Base-by-base conservation (phyloP, 2,113 vertebrate species). In the Chloebia gouldiae region DNA sequence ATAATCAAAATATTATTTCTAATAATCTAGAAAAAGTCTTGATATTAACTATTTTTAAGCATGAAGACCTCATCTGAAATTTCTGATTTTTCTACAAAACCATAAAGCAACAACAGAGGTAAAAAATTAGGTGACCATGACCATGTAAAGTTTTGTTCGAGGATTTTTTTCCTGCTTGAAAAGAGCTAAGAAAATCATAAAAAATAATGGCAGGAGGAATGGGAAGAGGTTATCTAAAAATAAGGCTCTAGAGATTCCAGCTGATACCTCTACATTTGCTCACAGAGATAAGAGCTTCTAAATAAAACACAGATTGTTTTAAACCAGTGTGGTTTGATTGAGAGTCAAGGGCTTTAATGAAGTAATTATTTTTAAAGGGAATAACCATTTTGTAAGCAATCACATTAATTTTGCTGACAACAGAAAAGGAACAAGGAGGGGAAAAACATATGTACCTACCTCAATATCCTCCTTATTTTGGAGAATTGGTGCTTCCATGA, bases 401-500 rank as follows among this genome's bases (percentile, higher is more conserved):
- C 15, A 16, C 18, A 63, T 11, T 28, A 61, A 21, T 81, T 95
- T 65, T 86, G 28, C 3, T 68, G 45, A 77, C 24, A 82, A 72
- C 9, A 77, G 27, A 64, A 92, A 92, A 83, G 27, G 2, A 78
- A 82, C 5, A 21, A 35, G 13, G 16, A 21, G 25, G 8, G 10
- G 18, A 5, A n/a, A 79, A 60, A 31, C 28, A 3, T 28, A 49
- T 59, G 23, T 33, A 31, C 51, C 20, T 94, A 98, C 98, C 97
- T 98, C 98, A 63, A 98, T 97, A 69, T 98, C 98, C 54, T 98
- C 98, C 86, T 98, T 98, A 75, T 98, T 77, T 95, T 96, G 30
- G 83, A 98, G 98, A 91, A 98, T 97, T 33, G 98, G 98, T 16
- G 97, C 98, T 94, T 98, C 98, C 98, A 98, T 97, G 44, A 98